Base-by-base conservation (phyloP, 2,888 invertebrate genomes). In the Athalia circularis region DNA sequence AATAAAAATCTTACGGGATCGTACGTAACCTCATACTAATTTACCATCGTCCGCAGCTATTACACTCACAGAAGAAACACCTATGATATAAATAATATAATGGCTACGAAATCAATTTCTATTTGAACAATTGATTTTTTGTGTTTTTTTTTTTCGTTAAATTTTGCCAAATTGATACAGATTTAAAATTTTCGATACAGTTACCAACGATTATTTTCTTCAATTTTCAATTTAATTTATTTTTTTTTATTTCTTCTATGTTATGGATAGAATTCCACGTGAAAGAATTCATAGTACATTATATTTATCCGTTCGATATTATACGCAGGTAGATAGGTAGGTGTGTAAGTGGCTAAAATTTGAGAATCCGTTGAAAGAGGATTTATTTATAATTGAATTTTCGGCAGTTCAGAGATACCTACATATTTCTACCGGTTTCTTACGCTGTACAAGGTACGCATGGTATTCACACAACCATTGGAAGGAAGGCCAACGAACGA, bases 1-100 rank as follows among this genome's bases (percentile, higher is more conserved):
- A 29, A 29, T 29, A 29, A 75, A 75, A 75, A 50, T 75, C 45
- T 62, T 75, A 50, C 75, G 62, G n/a, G 57, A 77, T 65, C 45
- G 15, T 79, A 79, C 79, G 88, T 87, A 88, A 88, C 84, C 80
- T 83, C 86, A 88, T 86, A 85, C 88, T 87, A 87, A 88, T 88
- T 89, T 87, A 86, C 86, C 86, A 87, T 87, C 87, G 85, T 82
- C 13, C 11, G 7, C 11, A 29, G 29, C 0, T 29, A 29, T 29
- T 29, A 29, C 29, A 29, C 29, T 29, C 29, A 29, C 29, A 29
- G 29, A 29, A 29, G 29, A 29, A 29, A 29, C 29, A 29, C 29
- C n/a, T n/a, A 54, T 9, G 4, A 6, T 3, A n/a, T 54, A 5
- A 72, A 72, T 59, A 59, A n/a, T 47, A 52, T 47, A 72, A 72